These are phyloP conservation scores for Beris chalybata DNA, from an alignment of 2,888 invertebrate genomes.

Conservation along the genomic window DNA sequence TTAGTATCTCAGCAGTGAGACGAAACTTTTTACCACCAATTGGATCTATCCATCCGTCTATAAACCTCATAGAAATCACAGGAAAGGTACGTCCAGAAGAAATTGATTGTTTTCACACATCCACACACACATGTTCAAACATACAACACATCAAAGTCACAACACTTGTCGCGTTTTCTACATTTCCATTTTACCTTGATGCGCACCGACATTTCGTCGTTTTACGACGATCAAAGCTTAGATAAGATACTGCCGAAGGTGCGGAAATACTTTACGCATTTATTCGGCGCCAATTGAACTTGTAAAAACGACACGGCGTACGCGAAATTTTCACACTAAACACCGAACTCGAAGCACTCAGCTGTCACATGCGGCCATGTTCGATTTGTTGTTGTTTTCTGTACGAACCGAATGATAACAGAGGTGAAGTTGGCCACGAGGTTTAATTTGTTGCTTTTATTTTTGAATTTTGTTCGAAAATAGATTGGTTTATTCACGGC, in stretches of 20 bases:
- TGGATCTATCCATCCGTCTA: background rate
- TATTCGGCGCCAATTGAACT: no score
- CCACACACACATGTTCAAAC: no score
- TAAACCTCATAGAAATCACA: background rate
- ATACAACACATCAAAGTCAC: background rate
- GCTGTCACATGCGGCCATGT: constrained; percentile 1
- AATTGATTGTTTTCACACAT: background rate
- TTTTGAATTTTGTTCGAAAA: no score
- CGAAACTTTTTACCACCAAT: background rate
- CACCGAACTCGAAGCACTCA: background rate
- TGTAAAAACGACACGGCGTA: background rate
- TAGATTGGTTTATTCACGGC: no score
- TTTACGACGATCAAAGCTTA: no score
- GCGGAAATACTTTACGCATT: no score
- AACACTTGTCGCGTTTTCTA: background rate
- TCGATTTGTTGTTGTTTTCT: background rate
- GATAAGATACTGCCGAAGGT: no score
- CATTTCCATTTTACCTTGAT: constrained; percentile 32
- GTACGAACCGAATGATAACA: no score
- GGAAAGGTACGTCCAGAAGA: constrained; percentile 7
- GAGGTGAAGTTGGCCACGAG: no score
- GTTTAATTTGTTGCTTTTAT: no score
- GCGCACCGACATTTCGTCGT: constrained; percentile 27
- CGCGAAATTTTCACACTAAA: background rate
- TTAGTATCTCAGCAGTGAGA: background rate